Evolutionary conservation across 1,140 invertebrate species (phyloP).

Genomic region (Atta texana): DNA sequence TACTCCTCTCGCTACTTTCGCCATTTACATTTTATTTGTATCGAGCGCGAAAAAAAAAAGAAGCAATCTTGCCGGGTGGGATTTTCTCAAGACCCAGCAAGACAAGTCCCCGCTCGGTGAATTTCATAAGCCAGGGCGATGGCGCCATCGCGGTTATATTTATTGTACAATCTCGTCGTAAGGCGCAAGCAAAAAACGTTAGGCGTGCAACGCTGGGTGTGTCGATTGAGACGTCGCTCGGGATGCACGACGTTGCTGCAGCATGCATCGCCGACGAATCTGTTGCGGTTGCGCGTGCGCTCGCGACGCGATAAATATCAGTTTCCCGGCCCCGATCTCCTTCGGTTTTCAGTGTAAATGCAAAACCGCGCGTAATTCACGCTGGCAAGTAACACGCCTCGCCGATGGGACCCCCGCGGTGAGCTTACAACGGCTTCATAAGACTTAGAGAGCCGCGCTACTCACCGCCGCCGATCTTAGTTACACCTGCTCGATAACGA

Average conservation of each 20-base stretch:
- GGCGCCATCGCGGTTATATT: conserved; percentile 55
- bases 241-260: conserved; percentile 25
- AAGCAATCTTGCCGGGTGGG: conserved; percentile 36
- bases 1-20: conserved; percentile 44
- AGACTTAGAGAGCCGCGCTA: conserved; percentile 60
- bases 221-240: conserved; percentile 65
- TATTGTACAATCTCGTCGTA: conserved; percentile 42
- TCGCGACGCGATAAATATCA: conserved; percentile 68
- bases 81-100: conserved; percentile 52
- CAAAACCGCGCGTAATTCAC: conserved; percentile 84
- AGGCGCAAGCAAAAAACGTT: conserved; percentile 7
- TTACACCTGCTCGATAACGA: conserved; percentile 49
- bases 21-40: conserved; percentile 47
- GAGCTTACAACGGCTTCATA: conserved; percentile 84
- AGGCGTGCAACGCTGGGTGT: conserved; percentile 53
- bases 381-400: conserved; percentile 83
- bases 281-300: conserved; percentile 15
- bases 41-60: conserved; percentile 14
- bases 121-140: conserved; percentile 49
- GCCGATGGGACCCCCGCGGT: conserved; percentile 81
- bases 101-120: neutral
- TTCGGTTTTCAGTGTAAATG: conserved; percentile 82
- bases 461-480: conserved; percentile 44
- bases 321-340: conserved; percentile 61
- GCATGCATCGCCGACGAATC: conserved; percentile 51